A percentile compares a stretch with the other conserved stretches of the same genome.
phyloP scores from a whole-genome alignment of 92 coral and sea anemone species.

The Epizoanthus stellaris region DNA sequence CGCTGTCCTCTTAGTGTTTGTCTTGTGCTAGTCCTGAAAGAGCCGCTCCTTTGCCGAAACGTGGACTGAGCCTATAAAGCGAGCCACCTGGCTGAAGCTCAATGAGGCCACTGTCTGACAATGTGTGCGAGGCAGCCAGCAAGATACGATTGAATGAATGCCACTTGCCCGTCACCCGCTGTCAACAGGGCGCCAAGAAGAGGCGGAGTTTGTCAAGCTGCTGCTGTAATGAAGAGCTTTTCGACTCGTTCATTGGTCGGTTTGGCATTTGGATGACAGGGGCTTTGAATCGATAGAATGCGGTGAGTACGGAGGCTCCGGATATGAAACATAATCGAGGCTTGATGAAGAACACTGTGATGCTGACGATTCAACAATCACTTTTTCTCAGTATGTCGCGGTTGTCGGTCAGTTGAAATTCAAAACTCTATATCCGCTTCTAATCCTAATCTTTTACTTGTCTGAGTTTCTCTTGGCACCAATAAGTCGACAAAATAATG shows the following conservation, averaged over 20 bases:
- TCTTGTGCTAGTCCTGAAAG: neutral
- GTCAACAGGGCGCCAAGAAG: slow-evolving; percentile 46
- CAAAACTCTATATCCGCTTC: neutral
- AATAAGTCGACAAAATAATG: too few species aligned
- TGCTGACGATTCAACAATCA: slow-evolving; percentile 22
- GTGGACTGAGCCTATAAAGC: neutral
- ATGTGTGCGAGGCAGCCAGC: neutral
- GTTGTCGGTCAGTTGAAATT: neutral
- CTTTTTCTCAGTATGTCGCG: slow-evolving; percentile 1
- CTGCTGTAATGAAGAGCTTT: slow-evolving; percentile 34
- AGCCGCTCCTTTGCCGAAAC: neutral
- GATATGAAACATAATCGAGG: slow-evolving; percentile 21
- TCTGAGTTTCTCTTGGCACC: too few species aligned
- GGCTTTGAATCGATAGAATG: slow-evolving; percentile 1
- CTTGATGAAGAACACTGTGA: slow-evolving; percentile 9
- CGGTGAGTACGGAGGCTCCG: slow-evolving; percentile 32
- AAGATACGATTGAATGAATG: slow-evolving; percentile 11
- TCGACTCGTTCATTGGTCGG: slow-evolving; percentile 30
- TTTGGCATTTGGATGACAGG: slow-evolving; percentile 17
- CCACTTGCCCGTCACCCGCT: slow-evolving; percentile 36
- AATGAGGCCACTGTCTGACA: slow-evolving; percentile 24
- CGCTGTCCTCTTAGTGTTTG: neutral
- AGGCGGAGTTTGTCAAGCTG: slow-evolving; percentile 48
- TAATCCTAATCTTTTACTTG: too few species aligned
- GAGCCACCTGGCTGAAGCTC: neutral